Evolutionary conservation across 2,797 vertebrate species (phyloP).

Genomic region (Loris lydekkerianus): DNA sequence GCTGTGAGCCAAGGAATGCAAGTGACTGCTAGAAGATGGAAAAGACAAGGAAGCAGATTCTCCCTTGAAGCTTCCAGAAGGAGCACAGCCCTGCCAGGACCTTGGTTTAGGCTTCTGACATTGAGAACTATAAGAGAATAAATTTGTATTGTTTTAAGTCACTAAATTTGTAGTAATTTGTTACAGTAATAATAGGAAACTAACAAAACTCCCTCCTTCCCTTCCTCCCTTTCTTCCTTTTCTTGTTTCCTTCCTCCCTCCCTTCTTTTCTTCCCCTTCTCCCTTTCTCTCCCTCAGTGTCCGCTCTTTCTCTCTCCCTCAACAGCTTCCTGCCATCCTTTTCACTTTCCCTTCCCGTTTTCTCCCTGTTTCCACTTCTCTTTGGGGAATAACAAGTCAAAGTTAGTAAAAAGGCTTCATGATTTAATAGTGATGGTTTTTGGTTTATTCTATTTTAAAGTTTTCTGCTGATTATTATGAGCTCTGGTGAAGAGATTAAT

Average conservation of each 20-base stretch:
- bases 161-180: not conserved
- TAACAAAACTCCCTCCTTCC: not conserved
- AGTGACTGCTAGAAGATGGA: not conserved
- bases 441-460: constrained; percentile 70
- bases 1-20: not conserved
- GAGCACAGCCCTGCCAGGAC: not conserved
- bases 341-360: not conserved
- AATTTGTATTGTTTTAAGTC: not conserved
- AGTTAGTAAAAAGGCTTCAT: constrained; percentile 60
- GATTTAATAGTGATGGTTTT: constrained; percentile 63
- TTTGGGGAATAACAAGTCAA: not conserved
- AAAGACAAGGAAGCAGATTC: not conserved
- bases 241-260: not conserved
- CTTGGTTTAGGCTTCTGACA: constrained; percentile 21
- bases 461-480: constrained; percentile 76
- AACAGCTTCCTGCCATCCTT: too few relatives aligned
- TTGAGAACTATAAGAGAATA: not conserved
- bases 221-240: too few relatives aligned
- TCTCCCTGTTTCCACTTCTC: not conserved
- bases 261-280: too few relatives aligned
- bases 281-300: rapidly evolving
- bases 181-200: not conserved
- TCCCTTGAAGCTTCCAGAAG: not conserved
- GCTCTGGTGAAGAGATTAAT: constrained; percentile 73
- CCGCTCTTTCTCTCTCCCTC: not conserved